Conservation (phyloP, 2,113 vertebrate species). For the Lophius piscatorius region DNA sequence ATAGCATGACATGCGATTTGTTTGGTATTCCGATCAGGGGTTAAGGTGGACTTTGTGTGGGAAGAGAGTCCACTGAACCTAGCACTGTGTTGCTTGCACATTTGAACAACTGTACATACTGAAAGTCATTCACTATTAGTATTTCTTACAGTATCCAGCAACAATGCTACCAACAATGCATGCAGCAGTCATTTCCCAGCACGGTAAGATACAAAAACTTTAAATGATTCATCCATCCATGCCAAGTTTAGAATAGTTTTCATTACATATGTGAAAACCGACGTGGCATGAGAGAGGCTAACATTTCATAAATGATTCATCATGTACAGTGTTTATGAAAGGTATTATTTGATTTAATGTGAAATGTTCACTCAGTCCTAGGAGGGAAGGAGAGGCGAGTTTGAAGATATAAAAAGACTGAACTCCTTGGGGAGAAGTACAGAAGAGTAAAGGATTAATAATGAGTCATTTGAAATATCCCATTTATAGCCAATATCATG, state of each 20-base stretch:
- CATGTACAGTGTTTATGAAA: constrained; percentile 5
- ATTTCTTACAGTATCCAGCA: background rate
- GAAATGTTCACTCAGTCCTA: constrained; percentile 17
- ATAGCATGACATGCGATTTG: constrained; percentile 59
- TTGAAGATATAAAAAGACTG: constrained; percentile 5
- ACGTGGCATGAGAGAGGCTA: background rate
- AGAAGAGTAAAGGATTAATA: background rate
- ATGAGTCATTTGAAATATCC: background rate
- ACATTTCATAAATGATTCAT: constrained; percentile 25
- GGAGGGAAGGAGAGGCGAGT: background rate
- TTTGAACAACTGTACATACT: background rate
- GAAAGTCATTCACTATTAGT: background rate
- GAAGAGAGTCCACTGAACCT: constrained; percentile 8
- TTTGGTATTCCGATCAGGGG: constrained; percentile 63
- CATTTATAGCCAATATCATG: background rate
- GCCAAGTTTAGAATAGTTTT: constrained; percentile 11
- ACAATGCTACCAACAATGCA: background rate
- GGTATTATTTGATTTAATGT: constrained; percentile 15
- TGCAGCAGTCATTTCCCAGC: too few relatives aligned
- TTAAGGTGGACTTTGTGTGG: constrained; percentile 1
- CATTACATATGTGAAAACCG: background rate
- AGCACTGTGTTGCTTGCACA: too few relatives aligned
- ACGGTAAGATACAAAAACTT: background rate
- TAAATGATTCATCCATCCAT: constrained; percentile 2
- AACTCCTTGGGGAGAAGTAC: background rate